These are phyloP conservation scores for Sebastes wilsoni DNA, from an alignment of 2,797 vertebrate species.

Conservation along the genomic window DNA sequence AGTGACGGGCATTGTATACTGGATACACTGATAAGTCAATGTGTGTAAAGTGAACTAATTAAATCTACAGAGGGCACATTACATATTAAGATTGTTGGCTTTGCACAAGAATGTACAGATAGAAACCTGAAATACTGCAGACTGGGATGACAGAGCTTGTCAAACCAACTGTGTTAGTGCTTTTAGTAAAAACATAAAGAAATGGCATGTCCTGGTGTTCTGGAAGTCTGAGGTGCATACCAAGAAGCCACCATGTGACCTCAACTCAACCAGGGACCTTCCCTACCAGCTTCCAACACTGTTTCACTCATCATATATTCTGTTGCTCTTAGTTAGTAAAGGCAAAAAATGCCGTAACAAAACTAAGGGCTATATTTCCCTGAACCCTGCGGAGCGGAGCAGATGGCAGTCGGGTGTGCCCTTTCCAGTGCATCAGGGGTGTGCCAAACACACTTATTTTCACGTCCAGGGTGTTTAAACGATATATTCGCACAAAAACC, in stretches of 20 bases:
- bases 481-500: not conserved
- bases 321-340: not conserved
- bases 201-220: not conserved
- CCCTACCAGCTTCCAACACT: not conserved
- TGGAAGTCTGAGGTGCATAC: not conserved
- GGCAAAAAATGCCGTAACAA: not conserved
- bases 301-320: not conserved
- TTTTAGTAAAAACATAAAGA: not conserved
- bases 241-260: not conserved
- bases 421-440: not conserved
- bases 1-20: not conserved
- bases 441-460: too few species aligned
- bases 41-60: conserved; percentile 8
- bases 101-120: not conserved
- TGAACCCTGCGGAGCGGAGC: not conserved
- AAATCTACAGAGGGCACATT: not conserved
- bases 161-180: not conserved
- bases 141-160: not conserved
- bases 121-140: not conserved
- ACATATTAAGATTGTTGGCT: not conserved
- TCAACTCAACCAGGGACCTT: not conserved
- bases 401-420: not conserved
- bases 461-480: not conserved
- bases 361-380: not conserved
- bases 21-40: not conserved